Percentiles rank a stretch among this genome's conserved stretches.
Evolutionary conservation across 2,888 invertebrate genomes (phyloP).

Genomic region (Fragum sueziense): DNA sequence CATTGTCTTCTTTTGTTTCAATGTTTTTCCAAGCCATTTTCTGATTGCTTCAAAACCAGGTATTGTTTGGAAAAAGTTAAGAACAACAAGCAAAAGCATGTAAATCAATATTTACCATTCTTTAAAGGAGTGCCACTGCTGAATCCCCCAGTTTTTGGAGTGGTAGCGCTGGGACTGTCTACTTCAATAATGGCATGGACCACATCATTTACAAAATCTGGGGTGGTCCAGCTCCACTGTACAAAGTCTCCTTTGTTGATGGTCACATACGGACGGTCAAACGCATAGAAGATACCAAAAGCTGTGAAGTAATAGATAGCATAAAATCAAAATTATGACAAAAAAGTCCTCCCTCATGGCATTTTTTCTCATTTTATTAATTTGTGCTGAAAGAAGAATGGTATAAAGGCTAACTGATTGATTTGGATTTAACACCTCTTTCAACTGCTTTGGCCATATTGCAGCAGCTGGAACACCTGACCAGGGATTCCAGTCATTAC

Average conservation of each 20-base stretch:
- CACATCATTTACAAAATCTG: slow-evolving; percentile 42
- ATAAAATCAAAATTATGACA: no score
- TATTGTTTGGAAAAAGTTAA: background rate
- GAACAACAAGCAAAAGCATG: background rate
- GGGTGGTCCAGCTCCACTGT: slow-evolving; percentile 63
- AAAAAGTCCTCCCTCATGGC: no score
- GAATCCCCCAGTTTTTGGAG: slow-evolving; percentile 44
- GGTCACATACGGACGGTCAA: slow-evolving; percentile 56
- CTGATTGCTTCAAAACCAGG: background rate
- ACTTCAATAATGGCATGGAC: slow-evolving; percentile 44
- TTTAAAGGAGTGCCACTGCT: slow-evolving; percentile 49
- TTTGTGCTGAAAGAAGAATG: no score
- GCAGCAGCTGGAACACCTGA: no score
- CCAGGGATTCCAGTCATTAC: no score
- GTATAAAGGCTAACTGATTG: no score
- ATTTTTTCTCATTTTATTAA: no score
- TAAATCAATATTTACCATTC: slow-evolving; percentile 7
- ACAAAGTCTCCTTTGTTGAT: slow-evolving; percentile 66
- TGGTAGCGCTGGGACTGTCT: slow-evolving; percentile 47
- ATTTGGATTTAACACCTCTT: no score
- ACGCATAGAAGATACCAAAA: slow-evolving; percentile 66
- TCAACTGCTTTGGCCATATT: no score
- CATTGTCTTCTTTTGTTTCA: no score
- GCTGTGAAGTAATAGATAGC: no score
- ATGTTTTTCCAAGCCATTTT: background rate